Evolutionary conservation across 2,888 invertebrate genomes (phyloP), one percentile per base, ranked within the genome.

Genomic region (Scotopteryx bipunctaria): DNA sequence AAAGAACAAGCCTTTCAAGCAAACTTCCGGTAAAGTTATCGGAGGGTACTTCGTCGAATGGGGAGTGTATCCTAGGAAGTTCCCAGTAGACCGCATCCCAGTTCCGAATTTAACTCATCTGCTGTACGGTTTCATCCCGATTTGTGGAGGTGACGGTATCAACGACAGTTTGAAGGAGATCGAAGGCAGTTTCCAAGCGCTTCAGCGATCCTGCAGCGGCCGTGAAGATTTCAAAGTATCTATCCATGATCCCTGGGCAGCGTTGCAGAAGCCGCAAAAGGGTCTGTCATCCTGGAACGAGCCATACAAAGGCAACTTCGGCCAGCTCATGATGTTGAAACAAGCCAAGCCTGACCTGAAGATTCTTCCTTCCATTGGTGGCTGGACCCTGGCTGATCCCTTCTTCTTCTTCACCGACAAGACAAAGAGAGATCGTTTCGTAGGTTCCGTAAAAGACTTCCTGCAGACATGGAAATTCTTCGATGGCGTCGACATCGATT

Each of bases 141-240:
- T 90, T 45, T 90, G 90, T 44, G 90, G 90, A 13, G 90, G 90
- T 38, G 90, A 90, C 48, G 90, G 90, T 36, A 90, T 90, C 57
- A 90, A 90, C 46, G 90, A 90, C 78, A 90, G 90, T 67, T 83
- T 90, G 58, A 90, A 90, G 43, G 90, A 90, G 69, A 90, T 90
- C 2, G 90, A 90, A 67, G 87, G 87, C 45, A 90, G 90, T 67
- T 90, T 90, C 69, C 89, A 84, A 74, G 90, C 90, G 9, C 69
- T 90, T 1, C 90, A 90, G 46, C 72, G 90, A 1, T 90, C 90
- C 5, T 90, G 90, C 71, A 86, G 85, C 21, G 90, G 90, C 11
- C 81, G 90, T 2, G 88, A 90, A 67, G 87, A 87, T 63, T 90
- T 88, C 67, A 87, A 88, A 67, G 90, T 90, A 0, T 78, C 89